Evolutionary conservation across 2,888 invertebrate genomes (phyloP), one percentile per base, ranked within the genome.

Genomic region (Strigamia maritima): DNA sequence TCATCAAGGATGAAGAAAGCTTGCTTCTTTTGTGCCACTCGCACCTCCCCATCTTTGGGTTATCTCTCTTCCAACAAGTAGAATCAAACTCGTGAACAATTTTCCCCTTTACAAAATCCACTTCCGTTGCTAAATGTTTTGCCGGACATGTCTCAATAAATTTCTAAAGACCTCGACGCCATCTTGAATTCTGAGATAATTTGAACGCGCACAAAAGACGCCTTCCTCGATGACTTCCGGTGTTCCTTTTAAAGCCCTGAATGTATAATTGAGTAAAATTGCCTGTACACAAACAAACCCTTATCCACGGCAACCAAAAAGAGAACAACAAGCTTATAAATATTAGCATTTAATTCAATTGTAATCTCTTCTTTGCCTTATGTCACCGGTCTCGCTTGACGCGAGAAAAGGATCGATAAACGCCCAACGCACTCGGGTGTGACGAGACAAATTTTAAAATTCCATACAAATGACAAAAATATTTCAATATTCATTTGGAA

Each of bases 81-180:
- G 49, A 49, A 49, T 49, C 49, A 49, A 49, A 49, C 49, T 49
- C 49, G 49, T 7, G 49, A 7, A 12, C 49, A 49, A 49, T 49
- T 49, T 49, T 49, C 49, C 19, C 19, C 49, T 49, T 49, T 49
- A 49, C 49, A 49, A 49, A 49, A 49, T 49, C 19, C 49, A 12
- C 49, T 19, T 49, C 49, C 49, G 49, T 49, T 49, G 49, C 49
- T 19, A 19, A 49, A 49, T 49, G 49, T 49, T 49, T 49, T 49
- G 49, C 49, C 49, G 49, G 49, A 49, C 49, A 49, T 49, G 49
- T 49, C 49, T 49, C 49, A 49, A 49, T 49, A 49, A 49, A 49
- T 49, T 49, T 49, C 49, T 49, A 49, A 49, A 49, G 49, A 12
- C 49, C 19, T 10, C n/a, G 49, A 49, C 49, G 35, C 49, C 49